phyloP scores from a whole-genome alignment of 2,888 invertebrate genomes.

The Diadegma fenestrale region DNA sequence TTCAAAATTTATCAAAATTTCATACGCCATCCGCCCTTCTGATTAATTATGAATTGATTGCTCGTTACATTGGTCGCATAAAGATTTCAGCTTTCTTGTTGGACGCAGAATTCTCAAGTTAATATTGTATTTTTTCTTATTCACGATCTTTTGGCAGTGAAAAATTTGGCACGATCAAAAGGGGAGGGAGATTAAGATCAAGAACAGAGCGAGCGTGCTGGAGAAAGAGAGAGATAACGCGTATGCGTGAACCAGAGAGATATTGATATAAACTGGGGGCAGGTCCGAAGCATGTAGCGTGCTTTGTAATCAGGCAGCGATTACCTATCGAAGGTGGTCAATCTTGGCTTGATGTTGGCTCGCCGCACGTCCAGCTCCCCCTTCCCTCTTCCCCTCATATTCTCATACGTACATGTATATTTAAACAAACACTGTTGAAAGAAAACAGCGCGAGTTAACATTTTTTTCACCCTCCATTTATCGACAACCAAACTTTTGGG shows the following conservation, averaged over 20 bases:
- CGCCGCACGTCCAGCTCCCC: constrained; percentile 57
- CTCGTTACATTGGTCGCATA: not conserved
- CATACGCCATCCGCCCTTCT: not conserved
- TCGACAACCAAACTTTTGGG: not conserved
- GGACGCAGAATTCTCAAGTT: not conserved
- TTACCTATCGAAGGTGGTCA: constrained; percentile 84
- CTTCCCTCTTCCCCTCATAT: constrained; percentile 27
- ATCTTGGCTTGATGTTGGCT: constrained; percentile 76
- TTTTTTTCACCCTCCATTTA: not conserved
- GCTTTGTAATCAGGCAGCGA: constrained; percentile 83
- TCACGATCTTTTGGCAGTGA: constrained; percentile 20
- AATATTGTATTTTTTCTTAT: constrained; percentile 7
- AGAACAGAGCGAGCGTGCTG: not conserved
- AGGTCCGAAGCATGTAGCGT: constrained; percentile 78
- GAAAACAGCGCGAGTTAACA: not conserved
- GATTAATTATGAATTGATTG: not conserved
- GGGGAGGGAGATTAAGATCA: not conserved
- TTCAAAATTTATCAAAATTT: not conserved
- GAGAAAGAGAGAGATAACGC: constrained; percentile 25
- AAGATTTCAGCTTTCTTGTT: not conserved
- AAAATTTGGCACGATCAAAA: constrained; percentile 26
- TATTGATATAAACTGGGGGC: constrained; percentile 85
- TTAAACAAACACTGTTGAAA: not conserved
- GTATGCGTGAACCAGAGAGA: constrained; percentile 77
- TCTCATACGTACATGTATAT: constrained; percentile 19